These are phyloP conservation scores for Nebria salina DNA, from an alignment of 2,888 invertebrate genomes.

Conservation along the genomic window DNA sequence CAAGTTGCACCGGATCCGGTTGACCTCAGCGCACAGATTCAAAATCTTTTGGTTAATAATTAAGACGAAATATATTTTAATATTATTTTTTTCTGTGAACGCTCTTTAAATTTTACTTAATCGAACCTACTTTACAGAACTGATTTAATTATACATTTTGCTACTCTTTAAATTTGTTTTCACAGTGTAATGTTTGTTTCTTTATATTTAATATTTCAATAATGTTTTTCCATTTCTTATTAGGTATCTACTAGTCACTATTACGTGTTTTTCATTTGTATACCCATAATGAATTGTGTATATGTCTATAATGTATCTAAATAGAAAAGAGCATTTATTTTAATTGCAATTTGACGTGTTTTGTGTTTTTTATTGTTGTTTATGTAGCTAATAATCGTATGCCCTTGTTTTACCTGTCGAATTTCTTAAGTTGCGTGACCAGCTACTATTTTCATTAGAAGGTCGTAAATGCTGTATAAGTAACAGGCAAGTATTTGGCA, in stretches of 20 bases:
- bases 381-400: too few species aligned
- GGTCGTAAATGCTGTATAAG: too few species aligned
- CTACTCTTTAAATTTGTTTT: not conserved
- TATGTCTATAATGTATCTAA: conserved; percentile 13
- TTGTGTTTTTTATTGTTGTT: not conserved
- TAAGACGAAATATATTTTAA: conserved; percentile 29
- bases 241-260: conserved; percentile 35
- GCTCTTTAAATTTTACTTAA: not conserved
- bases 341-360: conserved; percentile 27
- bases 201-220: not conserved
- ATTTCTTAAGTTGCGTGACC: too few species aligned
- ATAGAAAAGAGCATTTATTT: conserved; percentile 29
- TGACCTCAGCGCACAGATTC: conserved; percentile 55
- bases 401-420: too few species aligned
- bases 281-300: conserved; percentile 19
- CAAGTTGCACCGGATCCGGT: conserved; percentile 52
- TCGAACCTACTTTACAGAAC: not conserved
- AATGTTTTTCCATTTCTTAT: conserved; percentile 4
- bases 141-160: not conserved
- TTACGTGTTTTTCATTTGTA: conserved; percentile 22
- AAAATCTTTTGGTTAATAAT: conserved; percentile 55
- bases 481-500: too few species aligned
- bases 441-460: too few species aligned
- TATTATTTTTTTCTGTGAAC: not conserved
- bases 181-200: not conserved